Conservation (phyloP, 2,888 invertebrate species). For the Leptopilina myrica region DNA sequence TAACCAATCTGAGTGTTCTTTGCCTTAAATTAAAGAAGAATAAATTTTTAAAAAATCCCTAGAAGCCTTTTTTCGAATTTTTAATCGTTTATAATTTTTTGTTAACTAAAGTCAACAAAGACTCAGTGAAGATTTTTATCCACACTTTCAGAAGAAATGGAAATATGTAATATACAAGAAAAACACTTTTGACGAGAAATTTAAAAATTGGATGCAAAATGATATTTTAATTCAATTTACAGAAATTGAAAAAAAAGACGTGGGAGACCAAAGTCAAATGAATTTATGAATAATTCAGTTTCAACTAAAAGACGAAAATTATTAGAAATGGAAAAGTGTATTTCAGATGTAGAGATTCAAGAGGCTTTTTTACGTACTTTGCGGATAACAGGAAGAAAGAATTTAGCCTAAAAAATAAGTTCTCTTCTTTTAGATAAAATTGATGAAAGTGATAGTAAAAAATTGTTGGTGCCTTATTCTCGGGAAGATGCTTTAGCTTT, state of each 20-base stretch:
- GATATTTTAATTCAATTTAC: not conserved
- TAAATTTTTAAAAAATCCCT: no score
- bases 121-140: no score
- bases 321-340: not conserved
- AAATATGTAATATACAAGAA: not conserved
- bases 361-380: conserved; percentile 3
- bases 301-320: conserved; percentile 21
- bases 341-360: conserved; percentile 2
- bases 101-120: no score
- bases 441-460: not conserved
- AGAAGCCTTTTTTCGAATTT: no score
- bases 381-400: conserved; percentile 8
- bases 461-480: not conserved
- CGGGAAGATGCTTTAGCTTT: not conserved
- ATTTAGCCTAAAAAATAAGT: not conserved
- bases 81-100: no score
- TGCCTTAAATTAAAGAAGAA: no score
- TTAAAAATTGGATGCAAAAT: not conserved
- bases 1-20: no score
- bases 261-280: not conserved
- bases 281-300: not conserved
- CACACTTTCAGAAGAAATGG: no score
- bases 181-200: conserved; percentile 1
- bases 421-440: not conserved
- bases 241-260: not conserved